Conservation (phyloP, 2,888 invertebrate species). For the Stenodema calcarata region DNA sequence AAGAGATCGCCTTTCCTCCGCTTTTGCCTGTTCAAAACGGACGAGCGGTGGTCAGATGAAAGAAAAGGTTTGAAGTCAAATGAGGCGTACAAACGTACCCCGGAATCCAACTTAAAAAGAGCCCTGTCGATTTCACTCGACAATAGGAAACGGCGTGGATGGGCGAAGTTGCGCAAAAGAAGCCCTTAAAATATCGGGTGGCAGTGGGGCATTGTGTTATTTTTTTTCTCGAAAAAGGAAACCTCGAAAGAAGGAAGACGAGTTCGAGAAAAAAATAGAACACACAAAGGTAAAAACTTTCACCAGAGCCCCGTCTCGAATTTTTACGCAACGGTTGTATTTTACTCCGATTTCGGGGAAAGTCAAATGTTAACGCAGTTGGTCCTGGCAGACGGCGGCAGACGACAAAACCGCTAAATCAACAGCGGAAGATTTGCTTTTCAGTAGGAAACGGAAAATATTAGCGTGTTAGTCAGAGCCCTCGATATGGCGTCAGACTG, state of each 20-base stretch:
- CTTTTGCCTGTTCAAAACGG: background rate
- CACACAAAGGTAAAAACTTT: conserved; percentile 45
- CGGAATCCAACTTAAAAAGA: conserved; percentile 33
- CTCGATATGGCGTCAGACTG: too few species aligned
- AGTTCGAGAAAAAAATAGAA: conserved; percentile 16
- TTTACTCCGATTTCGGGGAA: background rate
- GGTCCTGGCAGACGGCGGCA: background rate
- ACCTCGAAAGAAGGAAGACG: background rate
- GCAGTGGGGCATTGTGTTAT: background rate
- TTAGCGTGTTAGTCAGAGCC: too few species aligned
- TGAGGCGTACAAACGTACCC: conserved; percentile 9
- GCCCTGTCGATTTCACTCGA: conserved; percentile 26
- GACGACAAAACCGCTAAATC: background rate
- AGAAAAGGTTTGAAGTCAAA: conserved; percentile 11
- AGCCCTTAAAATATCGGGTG: conserved; percentile 42
- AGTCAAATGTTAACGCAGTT: conserved; percentile 17
- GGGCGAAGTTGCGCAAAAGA: conserved; percentile 14
- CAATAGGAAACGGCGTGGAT: background rate
- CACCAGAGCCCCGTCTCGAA: background rate
- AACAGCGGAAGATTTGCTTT: background rate
- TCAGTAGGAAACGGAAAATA: too few species aligned
- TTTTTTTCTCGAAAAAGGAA: background rate
- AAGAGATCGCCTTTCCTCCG: background rate
- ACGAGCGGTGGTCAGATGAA: conserved; percentile 14
- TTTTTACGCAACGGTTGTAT: conserved; percentile 39